Percentiles rank a stretch among this genome's conserved stretches.
phyloP scores from a whole-genome alignment of 2,888 invertebrate genomes.

The Blastobasis adustella region DNA sequence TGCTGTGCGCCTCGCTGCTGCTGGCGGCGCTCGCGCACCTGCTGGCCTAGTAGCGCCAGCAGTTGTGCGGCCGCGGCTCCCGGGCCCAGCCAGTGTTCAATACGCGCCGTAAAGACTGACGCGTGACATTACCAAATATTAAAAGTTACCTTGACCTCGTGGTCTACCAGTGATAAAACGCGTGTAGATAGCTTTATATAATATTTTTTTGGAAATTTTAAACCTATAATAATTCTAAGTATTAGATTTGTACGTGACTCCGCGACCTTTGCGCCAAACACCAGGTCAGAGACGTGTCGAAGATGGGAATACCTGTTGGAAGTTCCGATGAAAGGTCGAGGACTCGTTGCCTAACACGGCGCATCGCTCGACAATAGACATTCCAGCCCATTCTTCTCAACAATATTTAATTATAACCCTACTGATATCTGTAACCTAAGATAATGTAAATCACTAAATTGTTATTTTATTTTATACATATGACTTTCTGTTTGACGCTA shows the following conservation, averaged over 20 bases:
- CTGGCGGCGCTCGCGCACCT: constrained; percentile 49
- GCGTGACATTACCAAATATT: constrained; percentile 69
- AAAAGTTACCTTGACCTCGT: constrained; percentile 64
- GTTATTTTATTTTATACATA: too few species aligned
- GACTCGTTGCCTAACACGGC: constrained; percentile 53
- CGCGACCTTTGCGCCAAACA: constrained; percentile 37
- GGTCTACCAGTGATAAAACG: constrained; percentile 64
- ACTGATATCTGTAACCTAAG: too few species aligned
- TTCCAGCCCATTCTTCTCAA: constrained; percentile 41
- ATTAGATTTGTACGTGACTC: constrained; percentile 8
- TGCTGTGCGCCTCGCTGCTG: constrained; percentile 39
- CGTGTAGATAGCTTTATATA: constrained; percentile 62
- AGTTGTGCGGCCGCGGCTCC: constrained; percentile 22
- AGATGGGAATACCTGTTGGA: constrained; percentile 38
- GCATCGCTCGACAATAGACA: constrained; percentile 52
- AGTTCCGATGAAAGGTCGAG: constrained; percentile 52
- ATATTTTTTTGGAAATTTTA: constrained; percentile 8
- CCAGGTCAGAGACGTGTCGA: constrained; percentile 31
- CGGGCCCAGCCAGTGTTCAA: constrained; percentile 38
- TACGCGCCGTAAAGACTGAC: constrained; percentile 47
- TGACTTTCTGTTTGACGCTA: not conserved
- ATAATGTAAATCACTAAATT: too few species aligned
- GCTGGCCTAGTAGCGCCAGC: constrained; percentile 42
- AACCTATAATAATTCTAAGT: too few species aligned
- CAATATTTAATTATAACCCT: not conserved